phyloP scores from a whole-genome alignment of 2,888 invertebrate genomes.

The Parnassius glacialis region DNA sequence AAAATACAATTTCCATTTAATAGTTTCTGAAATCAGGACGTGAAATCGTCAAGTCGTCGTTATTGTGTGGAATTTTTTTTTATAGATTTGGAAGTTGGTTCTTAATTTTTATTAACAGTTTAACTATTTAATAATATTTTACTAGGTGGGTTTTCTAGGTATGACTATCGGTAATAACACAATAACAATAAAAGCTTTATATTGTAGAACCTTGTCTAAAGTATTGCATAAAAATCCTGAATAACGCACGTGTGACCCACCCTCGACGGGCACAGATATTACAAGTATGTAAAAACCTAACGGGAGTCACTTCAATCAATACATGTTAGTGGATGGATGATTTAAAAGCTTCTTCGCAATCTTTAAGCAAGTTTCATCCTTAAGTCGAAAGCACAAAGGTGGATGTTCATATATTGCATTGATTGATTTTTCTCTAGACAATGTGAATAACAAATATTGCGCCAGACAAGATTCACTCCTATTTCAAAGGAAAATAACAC shows the following conservation, averaged over 20 bases:
- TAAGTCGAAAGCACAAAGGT: conserved; percentile 43
- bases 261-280: conserved; percentile 73
- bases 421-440: conserved; percentile 56
- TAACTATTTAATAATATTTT: no score
- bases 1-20: no score
- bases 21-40: no score
- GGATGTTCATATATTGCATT: conserved; percentile 35
- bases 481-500: conserved; percentile 46
- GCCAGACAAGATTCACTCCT: conserved; percentile 58
- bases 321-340: conserved; percentile 76
- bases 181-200: no score
- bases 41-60: no score
- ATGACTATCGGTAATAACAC: no score
- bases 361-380: conserved; percentile 43
- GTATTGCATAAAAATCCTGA: neutral
- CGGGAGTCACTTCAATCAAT: conserved; percentile 80
- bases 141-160: no score
- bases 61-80: no score
- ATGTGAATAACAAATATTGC: conserved; percentile 62
- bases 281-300: conserved; percentile 72
- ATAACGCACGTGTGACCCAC: conserved; percentile 55
- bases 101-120: no score
- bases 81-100: no score
- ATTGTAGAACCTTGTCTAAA: neutral
- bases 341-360: conserved; percentile 64